Percentiles rank a stretch among this genome's conserved stretches.
These are phyloP conservation scores for Leuctra nigra DNA, from an alignment of 2,888 invertebrate genomes.

Conservation along the genomic window DNA sequence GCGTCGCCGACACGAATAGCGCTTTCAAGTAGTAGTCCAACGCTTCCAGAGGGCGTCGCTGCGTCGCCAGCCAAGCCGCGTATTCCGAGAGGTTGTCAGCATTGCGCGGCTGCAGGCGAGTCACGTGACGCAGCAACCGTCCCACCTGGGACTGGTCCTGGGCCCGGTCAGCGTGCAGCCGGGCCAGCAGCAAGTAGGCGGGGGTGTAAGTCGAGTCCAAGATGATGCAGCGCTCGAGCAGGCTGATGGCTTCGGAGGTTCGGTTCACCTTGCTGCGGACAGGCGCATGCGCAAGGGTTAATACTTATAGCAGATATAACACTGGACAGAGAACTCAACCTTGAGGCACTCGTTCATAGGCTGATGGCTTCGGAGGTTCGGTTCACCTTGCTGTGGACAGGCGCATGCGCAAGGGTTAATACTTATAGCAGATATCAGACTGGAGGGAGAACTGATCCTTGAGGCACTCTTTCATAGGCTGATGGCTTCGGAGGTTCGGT, in stretches of 20 bases:
- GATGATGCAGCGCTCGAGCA: slow-evolving; percentile 60
- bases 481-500: too few species aligned
- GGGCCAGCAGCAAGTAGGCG: slow-evolving; percentile 60
- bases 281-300: too few species aligned
- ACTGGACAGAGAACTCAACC: too few species aligned
- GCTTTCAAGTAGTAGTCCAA: slow-evolving; percentile 50
- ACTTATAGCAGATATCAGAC: too few species aligned
- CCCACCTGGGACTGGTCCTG: slow-evolving; percentile 34
- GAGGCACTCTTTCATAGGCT: too few species aligned
- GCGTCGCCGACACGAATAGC: slow-evolving; percentile 47
- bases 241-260: slow-evolving; percentile 54
- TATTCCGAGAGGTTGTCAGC: slow-evolving; percentile 65
- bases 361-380: too few species aligned
- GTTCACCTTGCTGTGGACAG: too few species aligned
- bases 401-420: too few species aligned
- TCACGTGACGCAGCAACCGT: slow-evolving; percentile 52
- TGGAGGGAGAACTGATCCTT: too few species aligned
- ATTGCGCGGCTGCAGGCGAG: slow-evolving; percentile 58
- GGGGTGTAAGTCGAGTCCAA: slow-evolving; percentile 62
- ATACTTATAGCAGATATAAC: too few species aligned
- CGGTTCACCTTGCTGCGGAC: slow-evolving; percentile 64
- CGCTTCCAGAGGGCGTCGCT: slow-evolving; percentile 46
- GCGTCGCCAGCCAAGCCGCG: slow-evolving; percentile 61
- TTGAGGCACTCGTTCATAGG: too few species aligned
- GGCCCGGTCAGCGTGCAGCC: slow-evolving; percentile 44